Conservation (phyloP, 2,888 invertebrate species). For the Andrena fulva region DNA sequence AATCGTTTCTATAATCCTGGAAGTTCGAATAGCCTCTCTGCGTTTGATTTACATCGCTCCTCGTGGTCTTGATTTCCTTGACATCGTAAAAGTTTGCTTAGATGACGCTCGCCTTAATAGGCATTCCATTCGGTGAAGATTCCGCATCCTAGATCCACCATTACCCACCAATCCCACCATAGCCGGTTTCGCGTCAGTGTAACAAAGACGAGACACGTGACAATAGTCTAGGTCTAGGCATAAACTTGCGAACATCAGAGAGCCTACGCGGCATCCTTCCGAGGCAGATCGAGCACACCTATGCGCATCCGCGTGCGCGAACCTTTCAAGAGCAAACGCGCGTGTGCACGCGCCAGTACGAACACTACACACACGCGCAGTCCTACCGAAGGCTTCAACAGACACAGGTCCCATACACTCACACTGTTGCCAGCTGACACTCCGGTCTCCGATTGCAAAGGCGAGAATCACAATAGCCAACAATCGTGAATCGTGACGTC, state of each 20-base stretch:
- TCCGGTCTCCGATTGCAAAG: background rate
- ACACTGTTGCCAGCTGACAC: background rate
- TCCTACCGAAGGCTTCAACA: background rate
- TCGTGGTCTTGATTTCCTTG: background rate
- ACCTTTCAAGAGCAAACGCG: constrained; percentile 5
- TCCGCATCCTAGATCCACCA: background rate
- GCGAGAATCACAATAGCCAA: background rate
- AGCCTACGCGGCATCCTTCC: too few relatives aligned
- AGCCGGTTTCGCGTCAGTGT: background rate
- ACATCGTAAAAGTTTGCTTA: constrained; percentile 2
- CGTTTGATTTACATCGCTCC: background rate
- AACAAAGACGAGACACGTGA: too few relatives aligned
- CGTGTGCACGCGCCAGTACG: background rate
- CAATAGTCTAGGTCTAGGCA: background rate
- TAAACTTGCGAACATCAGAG: constrained; percentile 9
- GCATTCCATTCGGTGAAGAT: constrained; percentile 9
- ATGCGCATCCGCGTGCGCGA: constrained; percentile 4
- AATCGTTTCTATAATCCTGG: background rate
- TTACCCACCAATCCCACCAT: constrained; percentile 2
- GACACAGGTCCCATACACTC: background rate
- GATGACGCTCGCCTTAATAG: background rate
- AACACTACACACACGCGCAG: background rate
- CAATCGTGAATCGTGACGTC: background rate
- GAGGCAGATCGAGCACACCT: too few relatives aligned
- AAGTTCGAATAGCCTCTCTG: background rate